Base-by-base conservation (phyloP, 2,888 invertebrate genomes). In the Alloscopus bannaensis region DNA sequence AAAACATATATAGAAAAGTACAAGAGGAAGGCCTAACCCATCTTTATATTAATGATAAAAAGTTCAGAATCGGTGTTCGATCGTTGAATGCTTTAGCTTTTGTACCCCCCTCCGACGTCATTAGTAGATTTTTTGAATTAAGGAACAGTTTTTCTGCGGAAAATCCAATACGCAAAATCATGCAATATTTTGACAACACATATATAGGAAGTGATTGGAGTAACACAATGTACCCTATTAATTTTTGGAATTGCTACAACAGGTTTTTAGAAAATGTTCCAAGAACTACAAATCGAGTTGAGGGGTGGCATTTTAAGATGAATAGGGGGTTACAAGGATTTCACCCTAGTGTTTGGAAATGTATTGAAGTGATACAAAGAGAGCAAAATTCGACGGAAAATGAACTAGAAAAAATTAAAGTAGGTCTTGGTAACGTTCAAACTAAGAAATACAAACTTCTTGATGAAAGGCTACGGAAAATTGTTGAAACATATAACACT, bases 231-330 rank as follows among this genome's bases (percentile, higher is more conserved):
- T 22, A 28, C 24, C 60, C 36, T 36, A 36, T 60, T 20, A 16
- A 1, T 3, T 60, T 60, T 18, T 60, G 40, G 36, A 60, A 36
- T 20, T 31, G 22, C 8, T 60, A 60, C 40, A 40, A 60, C 22
- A 3, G 60, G 4, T 60, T 36, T 31, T 6, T 36, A 13, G 0
- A 36, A 29, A 40, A 60, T 1, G 40, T 60, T 4, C 60, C 60
- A 3, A 2, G 40, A 2, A 60, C 40, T 1, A 60, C 26, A 6
- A 60, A 60, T 60, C 3, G 20, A 1, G 60, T 60, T 3, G 60
- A 20, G 11, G 36, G 60, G 13, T 36, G 60, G 60, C 60, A 60
- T 22, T 36, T 13, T 24, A 60, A 60, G 11, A 16, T 60, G 20
- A 60, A 60, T 40, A 36, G 36, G 0, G 3, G 13, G 2, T 11